Base-by-base conservation (phyloP, 2,888 invertebrate species). In the Alitta virens region DNA sequence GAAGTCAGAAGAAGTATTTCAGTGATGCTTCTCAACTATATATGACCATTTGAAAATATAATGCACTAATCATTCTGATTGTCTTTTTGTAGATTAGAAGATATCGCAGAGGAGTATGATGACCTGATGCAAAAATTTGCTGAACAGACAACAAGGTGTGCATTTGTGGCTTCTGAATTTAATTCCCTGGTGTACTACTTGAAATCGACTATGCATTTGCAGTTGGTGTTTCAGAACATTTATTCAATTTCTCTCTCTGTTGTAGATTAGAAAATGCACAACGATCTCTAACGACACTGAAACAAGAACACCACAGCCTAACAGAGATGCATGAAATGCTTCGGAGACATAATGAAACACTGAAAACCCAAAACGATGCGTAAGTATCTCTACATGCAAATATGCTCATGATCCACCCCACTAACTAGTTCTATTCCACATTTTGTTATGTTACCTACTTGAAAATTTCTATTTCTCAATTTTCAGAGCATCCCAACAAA, bases 351-450 rank as follows among this genome's bases (percentile, higher is more conserved):
- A 75, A 78, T 56, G 76, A 78, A 52, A 73, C 74, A 21, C 71
- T 81, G 12, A 79, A 78, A 63, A 74, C 78, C 53, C 78, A 82
- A 61, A 75, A 78, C 68, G 75, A 77, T 55, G 69, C 69, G 79
- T 79, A 69, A 72, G 78, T 71, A 40, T 9, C 40, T 12, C 40
- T 40, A 9, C n/a, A n/a, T n/a, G n/a, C n/a, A n/a, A n/a, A n/a
- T n/a, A n/a, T n/a, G n/a, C n/a, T n/a, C n/a, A n/a, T n/a, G n/a
- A n/a, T n/a, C n/a, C n/a, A n/a, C n/a, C n/a, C n/a, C 33, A 33
- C 33, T 33, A 5, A 7, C 33, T 7, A 33, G 33, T 33, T 33
- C 7, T 33, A 33, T 33, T 7, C 33, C 12, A 33, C 33, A 33
- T 12, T 33, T 33, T 33, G 5, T 5, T 7, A 33, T 33, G 33